Evolutionary conservation across 2,888 invertebrate species (phyloP).

Genomic region (Ectropis crepuscularia): DNA sequence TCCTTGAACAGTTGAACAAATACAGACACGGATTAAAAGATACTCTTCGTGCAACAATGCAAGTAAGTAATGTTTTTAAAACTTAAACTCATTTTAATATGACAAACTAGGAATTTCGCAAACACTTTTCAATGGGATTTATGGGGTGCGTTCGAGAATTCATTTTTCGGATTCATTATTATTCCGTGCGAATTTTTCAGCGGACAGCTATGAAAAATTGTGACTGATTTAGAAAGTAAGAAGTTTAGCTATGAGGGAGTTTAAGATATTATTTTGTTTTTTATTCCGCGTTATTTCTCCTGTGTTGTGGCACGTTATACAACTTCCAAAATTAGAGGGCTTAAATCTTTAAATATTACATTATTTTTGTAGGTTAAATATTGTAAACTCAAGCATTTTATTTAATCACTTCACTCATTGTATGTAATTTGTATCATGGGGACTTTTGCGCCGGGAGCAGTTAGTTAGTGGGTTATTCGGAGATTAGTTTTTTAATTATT

Average conservation of each 20-base stretch:
- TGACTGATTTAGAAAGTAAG: too few species aligned
- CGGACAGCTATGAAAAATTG: too few species aligned
- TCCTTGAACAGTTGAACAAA: constrained; percentile 10
- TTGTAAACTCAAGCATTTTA: too few species aligned
- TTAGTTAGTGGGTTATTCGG: too few species aligned
- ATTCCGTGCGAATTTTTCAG: background rate
- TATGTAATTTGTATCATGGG: too few species aligned
- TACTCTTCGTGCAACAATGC: constrained; percentile 17
- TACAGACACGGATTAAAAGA: constrained; percentile 10
- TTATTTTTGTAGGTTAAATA: too few species aligned
- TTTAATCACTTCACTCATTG: too few species aligned
- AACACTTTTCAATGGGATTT: background rate
- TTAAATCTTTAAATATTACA: too few species aligned
- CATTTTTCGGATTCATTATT: constrained; percentile 1
- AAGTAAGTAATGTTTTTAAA: constrained; percentile 18
- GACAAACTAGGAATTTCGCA: background rate
- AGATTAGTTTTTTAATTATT: too few species aligned
- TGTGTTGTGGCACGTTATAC: too few species aligned
- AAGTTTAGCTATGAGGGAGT: background rate
- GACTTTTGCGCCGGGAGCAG: too few species aligned
- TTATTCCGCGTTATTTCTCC: background rate
- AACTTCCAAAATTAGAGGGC: too few species aligned
- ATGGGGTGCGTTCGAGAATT: background rate
- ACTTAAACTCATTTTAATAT: constrained; percentile 2
- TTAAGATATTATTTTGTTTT: background rate